Base-by-base conservation (phyloP, 2,797 vertebrate genomes). In the Lepus townsendii region DNA sequence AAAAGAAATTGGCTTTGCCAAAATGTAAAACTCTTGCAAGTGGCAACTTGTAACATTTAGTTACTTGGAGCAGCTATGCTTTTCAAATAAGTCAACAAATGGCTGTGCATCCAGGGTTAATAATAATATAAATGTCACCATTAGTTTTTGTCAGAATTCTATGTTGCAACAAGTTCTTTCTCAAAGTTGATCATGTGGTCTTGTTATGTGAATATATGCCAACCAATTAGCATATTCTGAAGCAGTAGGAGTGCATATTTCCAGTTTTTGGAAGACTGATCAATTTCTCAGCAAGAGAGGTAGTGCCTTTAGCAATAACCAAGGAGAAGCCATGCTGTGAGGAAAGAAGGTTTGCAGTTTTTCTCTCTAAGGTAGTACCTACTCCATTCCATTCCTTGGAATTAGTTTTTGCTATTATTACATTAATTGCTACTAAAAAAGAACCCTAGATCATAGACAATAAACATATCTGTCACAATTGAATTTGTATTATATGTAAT, bases 1-100 rank as follows among this genome's bases (percentile, higher is more conserved):
- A 42, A 42, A 8, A 42, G 7, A 42, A 42, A 42, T 9, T 42
- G 42, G 91, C 86, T 95, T 95, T 95, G 91, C 91, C 94, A 96
- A 96, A 91, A 83, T 80, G 35, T 87, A 83, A 87, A 95, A 93
- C 69, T 87, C 63, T 80, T 84, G 11, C 16, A 94, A 94, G 72
- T 83, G 71, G 68, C 38, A 22, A 86, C 50, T 79, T 27, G 9
- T 42, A 22, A 85, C 60, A 80, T 60, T 72, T 38, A 85, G 71
- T 66, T 77, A 54, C 38, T 65, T 30, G 19, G 35, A 66, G 3
- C 69, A 69, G 26, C 71, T 93, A 38, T 54, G 11, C 75, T 83
- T 88, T 87, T 26, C 38, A 57, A 38, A 52, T 87, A 91, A n/a
- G 16, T 79, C 75, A 80, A 10, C 66, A 86, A 94, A 80, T 68